Conservation (phyloP, 2,888 invertebrate genomes). For the Epinotia brunnichana region DNA sequence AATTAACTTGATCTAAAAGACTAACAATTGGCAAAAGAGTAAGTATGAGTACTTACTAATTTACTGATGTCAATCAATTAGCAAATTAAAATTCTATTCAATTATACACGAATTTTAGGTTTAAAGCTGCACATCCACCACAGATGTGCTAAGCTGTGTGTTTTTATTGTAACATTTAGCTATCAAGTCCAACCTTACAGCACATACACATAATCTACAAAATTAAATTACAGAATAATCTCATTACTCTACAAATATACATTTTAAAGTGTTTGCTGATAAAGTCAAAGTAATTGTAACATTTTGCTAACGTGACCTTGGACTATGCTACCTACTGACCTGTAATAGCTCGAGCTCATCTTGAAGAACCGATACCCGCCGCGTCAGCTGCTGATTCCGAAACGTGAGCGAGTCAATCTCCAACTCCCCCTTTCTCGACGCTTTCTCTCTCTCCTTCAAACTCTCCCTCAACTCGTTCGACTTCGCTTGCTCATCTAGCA, state of each 20-base stretch:
- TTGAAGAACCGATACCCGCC: slow-evolving; percentile 95
- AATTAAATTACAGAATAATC: neutral
- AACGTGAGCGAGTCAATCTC: slow-evolving; percentile 97
- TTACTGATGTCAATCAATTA: too few relatives aligned
- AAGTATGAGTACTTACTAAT: too few relatives aligned
- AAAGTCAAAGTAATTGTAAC: neutral
- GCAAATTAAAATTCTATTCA: too few relatives aligned
- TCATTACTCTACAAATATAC: neutral
- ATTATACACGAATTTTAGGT: too few relatives aligned
- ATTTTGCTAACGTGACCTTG: slow-evolving; percentile 3
- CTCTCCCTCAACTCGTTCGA: slow-evolving; percentile 89
- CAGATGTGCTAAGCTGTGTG: too few relatives aligned
- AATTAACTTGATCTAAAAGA: too few relatives aligned
- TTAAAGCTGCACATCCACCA: too few relatives aligned
- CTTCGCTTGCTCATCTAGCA: slow-evolving; percentile 94
- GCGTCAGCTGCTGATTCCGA: slow-evolving; percentile 96
- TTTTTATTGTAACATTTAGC: too few relatives aligned
- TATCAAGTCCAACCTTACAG: too few relatives aligned
- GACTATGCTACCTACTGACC: slow-evolving; percentile 58
- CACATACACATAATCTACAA: neutral
- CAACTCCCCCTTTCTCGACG: slow-evolving; percentile 91
- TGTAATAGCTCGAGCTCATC: slow-evolving; percentile 90
- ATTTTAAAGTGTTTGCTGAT: neutral
- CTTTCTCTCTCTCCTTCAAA: slow-evolving; percentile 92
- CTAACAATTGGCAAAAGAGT: too few relatives aligned